Evolutionary conservation across 2,888 invertebrate species (phyloP).

Genomic region (Micropterix aruncella): DNA sequence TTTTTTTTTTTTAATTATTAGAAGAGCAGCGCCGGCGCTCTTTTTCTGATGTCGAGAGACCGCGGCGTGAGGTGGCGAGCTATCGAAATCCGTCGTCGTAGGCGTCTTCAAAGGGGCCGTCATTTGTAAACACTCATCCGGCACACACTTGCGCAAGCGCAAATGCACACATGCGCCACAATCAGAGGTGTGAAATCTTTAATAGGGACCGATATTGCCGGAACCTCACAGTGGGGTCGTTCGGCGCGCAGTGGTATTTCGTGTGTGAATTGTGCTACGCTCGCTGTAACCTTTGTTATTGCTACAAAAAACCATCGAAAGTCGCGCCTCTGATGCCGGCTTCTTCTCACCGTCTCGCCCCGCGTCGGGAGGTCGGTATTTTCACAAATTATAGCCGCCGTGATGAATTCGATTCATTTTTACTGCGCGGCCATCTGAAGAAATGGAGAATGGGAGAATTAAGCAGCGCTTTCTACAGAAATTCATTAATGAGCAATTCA

Average conservation of each 20-base stretch:
- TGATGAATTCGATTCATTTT: not conserved
- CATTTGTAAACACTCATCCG: not conserved
- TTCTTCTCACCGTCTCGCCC: not conserved
- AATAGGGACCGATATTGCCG: not conserved
- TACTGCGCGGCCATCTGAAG: too few species aligned
- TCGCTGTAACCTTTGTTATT: not conserved
- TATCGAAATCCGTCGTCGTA: too few species aligned
- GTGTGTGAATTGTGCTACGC: not conserved
- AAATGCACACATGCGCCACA: not conserved
- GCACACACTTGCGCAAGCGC: not conserved
- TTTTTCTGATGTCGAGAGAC: too few species aligned
- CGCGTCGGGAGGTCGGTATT: not conserved
- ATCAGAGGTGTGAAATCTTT: not conserved
- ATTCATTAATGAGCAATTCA: too few species aligned
- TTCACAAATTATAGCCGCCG: not conserved
- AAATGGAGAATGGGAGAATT: too few species aligned
- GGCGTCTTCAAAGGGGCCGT: not conserved
- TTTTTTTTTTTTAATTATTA: too few species aligned
- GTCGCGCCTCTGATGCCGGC: not conserved
- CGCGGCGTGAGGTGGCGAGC: too few species aligned
- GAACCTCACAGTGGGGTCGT: not conserved
- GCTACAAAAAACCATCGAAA: not conserved
- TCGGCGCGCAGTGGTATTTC: too few species aligned
- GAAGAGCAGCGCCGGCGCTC: too few species aligned
- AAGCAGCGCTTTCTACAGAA: too few species aligned